Evolutionary conservation across 2,113 vertebrate species (phyloP), one percentile per base, ranked within the genome.

Genomic region (Ictidomys tridecemlineatus): DNA sequence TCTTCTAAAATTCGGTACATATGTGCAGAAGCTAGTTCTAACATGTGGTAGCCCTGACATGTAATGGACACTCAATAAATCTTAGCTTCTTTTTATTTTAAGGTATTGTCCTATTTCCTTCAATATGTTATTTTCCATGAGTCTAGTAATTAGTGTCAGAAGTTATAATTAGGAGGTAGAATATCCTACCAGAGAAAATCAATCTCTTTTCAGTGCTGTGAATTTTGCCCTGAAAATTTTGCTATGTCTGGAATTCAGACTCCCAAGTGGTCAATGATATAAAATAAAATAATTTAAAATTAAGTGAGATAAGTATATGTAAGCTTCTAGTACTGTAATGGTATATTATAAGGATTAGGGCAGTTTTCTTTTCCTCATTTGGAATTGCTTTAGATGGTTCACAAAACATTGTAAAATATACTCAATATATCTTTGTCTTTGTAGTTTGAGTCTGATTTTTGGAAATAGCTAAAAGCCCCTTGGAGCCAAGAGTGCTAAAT

Each of bases 381-480:
- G 82, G 63, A 93, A 34, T 94, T 95, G 56, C 32, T 91, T 95
- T 89, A 61, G 51, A 89, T 84, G 28, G 18, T 86, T 10, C 67
- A 83, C 69, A 58, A 96, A 95, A 91, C 32, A 80, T 63, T 94
- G 7, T 70, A 83, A 97, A 96, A 63, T 73, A 91, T 85, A 78
- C 80, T 51, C 28, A 97, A 78, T 90, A 80, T 76, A 82, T 74
- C 48, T 96, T 91, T 91, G 61, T 90, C 85, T 94, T 97, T 70
- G n/a, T n/a, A 94, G 78, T 80, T 96, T 96, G 53, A 69, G 76
- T 96, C 45, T 95, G 70, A 88, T 82, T 94, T 95, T 97, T 97
- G 39, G 88, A 97, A 96, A 74, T 95, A 97, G 58, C 56, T 83
- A 84, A 86, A 97, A 91, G 30, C 48, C 42, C 72, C 45, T 89